These are phyloP conservation scores for Sardinella longiceps DNA, from an alignment of 2,797 vertebrate species.

Conservation along the genomic window DNA sequence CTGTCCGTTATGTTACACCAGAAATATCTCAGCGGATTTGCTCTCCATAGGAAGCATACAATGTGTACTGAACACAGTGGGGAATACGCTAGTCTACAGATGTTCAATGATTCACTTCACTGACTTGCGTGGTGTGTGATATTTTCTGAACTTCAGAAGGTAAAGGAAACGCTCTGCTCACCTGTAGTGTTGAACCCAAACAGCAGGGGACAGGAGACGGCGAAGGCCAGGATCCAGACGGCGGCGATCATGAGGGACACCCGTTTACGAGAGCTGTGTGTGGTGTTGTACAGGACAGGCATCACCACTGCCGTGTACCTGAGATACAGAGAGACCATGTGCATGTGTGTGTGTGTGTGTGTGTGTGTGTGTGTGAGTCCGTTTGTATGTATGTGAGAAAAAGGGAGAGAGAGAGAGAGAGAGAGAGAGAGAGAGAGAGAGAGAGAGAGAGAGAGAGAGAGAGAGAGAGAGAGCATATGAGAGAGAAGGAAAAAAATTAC, in stretches of 20 bases:
- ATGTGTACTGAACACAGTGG: background rate
- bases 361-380: too few relatives aligned
- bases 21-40: background rate
- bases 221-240: conserved; percentile 90
- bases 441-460: background rate
- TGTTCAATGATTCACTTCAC: background rate
- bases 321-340: conserved; percentile 47
- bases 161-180: conserved; percentile 49
- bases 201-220: conserved; percentile 91
- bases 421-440: conserved; percentile 29
- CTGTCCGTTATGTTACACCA: background rate
- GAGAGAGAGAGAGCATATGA: background rate
- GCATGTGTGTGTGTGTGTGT: too few relatives aligned
- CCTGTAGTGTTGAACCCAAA: conserved; percentile 97
- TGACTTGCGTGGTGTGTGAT: background rate
- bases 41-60: background rate
- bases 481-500: background rate
- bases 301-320: conserved; percentile 95
- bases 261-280: conserved; percentile 86
- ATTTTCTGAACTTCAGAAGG: background rate
- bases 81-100: background rate
- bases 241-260: conserved; percentile 87
- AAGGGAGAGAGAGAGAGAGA: background rate
- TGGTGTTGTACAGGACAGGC: conserved; percentile 90
- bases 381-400: background rate